phyloP scores from a whole-genome alignment of 2,888 invertebrate genomes.

The Nomada goodeniana region DNA sequence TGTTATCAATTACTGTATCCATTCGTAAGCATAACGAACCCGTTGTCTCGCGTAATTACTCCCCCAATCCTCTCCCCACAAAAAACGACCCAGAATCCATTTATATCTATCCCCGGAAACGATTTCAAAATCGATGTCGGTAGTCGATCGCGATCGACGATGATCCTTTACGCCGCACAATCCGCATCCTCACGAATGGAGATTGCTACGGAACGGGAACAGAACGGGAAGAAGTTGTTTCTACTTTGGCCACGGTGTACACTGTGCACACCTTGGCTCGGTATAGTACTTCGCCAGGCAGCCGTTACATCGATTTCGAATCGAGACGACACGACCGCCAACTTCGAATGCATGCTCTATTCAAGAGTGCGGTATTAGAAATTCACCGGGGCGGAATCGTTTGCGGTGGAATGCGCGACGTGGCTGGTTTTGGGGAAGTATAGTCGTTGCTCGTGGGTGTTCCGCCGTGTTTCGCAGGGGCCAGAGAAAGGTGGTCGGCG shows the following conservation, averaged over 20 bases:
- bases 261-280: slow-evolving; percentile 10
- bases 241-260: background rate
- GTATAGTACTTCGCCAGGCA: slow-evolving; percentile 3
- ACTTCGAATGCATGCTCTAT: background rate
- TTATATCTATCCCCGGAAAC: slow-evolving; percentile 44
- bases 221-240: background rate
- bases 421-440: background rate
- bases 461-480: background rate
- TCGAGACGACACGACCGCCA: background rate
- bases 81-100: slow-evolving; percentile 11
- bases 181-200: slow-evolving; percentile 21
- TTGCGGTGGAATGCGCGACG: background rate
- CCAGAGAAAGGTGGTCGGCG: background rate
- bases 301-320: slow-evolving; percentile 27
- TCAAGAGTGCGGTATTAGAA: background rate
- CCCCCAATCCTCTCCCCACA: no score
- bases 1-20: no score
- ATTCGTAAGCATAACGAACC: no score
- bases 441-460: background rate
- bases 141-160: slow-evolving; percentile 35
- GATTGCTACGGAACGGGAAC: slow-evolving; percentile 5
- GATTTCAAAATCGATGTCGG: slow-evolving; percentile 56
- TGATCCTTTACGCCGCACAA: background rate
- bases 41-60: no score
- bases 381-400: slow-evolving; percentile 3